A percentile compares a stretch with the other conserved stretches of the same genome.
These are phyloP conservation scores for Andrena haemorrhoa DNA, from an alignment of 2,888 invertebrate species.

Conservation along the genomic window DNA sequence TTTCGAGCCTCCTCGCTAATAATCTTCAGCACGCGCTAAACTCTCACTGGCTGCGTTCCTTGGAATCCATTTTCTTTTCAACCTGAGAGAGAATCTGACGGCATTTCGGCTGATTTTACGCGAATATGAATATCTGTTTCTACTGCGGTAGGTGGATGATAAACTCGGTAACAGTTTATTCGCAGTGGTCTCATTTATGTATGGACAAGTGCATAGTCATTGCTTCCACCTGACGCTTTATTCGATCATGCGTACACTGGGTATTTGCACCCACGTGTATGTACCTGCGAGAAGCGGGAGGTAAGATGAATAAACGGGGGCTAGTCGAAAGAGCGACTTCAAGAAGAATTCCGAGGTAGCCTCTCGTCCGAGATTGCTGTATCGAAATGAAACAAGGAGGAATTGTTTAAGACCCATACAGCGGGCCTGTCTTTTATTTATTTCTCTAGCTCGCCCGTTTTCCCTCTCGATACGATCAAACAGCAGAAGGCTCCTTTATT, in stretches of 20 bases:
- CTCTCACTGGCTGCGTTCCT: background rate
- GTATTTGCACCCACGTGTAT: background rate
- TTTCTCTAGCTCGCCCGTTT: background rate
- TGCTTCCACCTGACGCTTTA: background rate
- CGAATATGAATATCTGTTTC: no score
- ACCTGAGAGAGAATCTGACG: background rate
- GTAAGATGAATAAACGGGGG: background rate
- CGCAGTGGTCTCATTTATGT: background rate
- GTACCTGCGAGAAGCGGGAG: background rate
- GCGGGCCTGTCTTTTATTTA: slow-evolving; percentile 10
- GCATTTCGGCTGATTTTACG: background rate
- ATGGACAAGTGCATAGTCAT: background rate
- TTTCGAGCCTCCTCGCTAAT: background rate
- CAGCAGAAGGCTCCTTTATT: slow-evolving; percentile 45
- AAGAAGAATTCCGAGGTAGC: background rate
- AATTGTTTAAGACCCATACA: slow-evolving; percentile 18
- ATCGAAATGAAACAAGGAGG: slow-evolving; percentile 16
- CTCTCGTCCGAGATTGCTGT: slow-evolving; percentile 11
- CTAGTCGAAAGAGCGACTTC: background rate
- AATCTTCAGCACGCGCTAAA: background rate
- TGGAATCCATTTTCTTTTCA: background rate
- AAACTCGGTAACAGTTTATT: no score
- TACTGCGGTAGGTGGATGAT: no score
- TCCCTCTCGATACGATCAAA: slow-evolving; percentile 40
- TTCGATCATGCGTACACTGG: background rate